Percentiles rank a stretch among this genome's conserved stretches.
Evolutionary conservation across 2,888 invertebrate genomes (phyloP).

Genomic region (Mimachlamys varia): DNA sequence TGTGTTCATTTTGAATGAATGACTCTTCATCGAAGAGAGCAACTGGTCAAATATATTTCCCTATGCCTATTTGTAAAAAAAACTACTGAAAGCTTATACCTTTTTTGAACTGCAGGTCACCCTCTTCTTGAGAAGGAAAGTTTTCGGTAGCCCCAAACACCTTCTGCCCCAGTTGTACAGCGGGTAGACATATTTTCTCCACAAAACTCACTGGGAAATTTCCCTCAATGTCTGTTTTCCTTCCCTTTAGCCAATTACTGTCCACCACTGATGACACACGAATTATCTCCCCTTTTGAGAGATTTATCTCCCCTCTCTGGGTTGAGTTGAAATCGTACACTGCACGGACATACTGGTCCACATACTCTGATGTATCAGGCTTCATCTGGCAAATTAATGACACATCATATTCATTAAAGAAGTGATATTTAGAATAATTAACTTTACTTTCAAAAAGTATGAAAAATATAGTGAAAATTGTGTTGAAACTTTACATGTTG

Average conservation of each 20-base stretch:
- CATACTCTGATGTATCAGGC: slow-evolving; percentile 66
- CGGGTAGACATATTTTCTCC: slow-evolving; percentile 68
- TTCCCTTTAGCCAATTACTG: slow-evolving; percentile 77
- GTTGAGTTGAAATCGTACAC: slow-evolving; percentile 74
- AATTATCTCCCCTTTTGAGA: slow-evolving; percentile 74
- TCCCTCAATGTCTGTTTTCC: slow-evolving; percentile 65
- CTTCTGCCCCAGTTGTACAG: slow-evolving; percentile 67
- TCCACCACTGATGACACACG: slow-evolving; percentile 71
- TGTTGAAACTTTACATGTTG: no score
- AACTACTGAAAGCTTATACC: slow-evolving; percentile 60
- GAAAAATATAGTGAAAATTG: no score
- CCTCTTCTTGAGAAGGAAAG: slow-evolving; percentile 73
- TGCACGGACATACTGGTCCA: slow-evolving; percentile 74
- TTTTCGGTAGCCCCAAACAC: slow-evolving; percentile 74
- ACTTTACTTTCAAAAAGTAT: no score
- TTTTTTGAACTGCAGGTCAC: slow-evolving; percentile 76
- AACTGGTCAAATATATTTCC: no score
- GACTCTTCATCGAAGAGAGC: no score
- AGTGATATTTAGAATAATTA: no score
- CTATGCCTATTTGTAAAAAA: no score
- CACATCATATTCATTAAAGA: no score
- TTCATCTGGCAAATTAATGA: slow-evolving; percentile 60
- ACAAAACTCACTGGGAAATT: slow-evolving; percentile 78
- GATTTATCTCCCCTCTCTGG: slow-evolving; percentile 72
- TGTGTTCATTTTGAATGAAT: no score